Conservation (phyloP, 2,797 vertebrate genomes). For the Chromobotia macracanthus region DNA sequence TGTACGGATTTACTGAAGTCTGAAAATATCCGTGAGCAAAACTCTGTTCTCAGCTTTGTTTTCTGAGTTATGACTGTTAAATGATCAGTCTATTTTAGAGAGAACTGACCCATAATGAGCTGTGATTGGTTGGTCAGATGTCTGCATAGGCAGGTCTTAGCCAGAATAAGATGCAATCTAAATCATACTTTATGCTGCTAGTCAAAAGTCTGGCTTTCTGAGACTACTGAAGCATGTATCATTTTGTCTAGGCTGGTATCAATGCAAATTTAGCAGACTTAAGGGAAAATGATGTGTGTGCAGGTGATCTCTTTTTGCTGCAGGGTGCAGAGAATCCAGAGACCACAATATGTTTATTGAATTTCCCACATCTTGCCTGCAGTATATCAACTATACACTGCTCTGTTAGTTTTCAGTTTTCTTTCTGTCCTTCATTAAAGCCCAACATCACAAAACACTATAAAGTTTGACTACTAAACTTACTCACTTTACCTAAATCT, state of each 20-base stretch:
- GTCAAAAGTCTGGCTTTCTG: neutral
- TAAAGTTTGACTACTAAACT: neutral
- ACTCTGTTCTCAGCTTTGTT: too few species aligned
- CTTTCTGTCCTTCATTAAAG: constrained; percentile 10
- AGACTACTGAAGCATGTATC: neutral
- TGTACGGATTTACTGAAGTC: neutral
- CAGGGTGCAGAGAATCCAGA: constrained; percentile 63
- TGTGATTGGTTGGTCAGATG: neutral
- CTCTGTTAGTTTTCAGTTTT: neutral
- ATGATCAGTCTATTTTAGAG: neutral
- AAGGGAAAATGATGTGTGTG: constrained; percentile 48
- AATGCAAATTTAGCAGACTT: constrained; percentile 17
- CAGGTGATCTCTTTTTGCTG: constrained; percentile 56
- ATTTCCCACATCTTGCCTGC: constrained; percentile 56
- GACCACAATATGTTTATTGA: constrained; percentile 68
- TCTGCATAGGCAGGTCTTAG: neutral
- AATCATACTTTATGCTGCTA: neutral
- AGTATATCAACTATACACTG: constrained; percentile 30
- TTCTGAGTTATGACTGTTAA: too few species aligned
- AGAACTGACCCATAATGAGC: neutral
- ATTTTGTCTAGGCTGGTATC: constrained; percentile 12
- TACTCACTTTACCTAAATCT: neutral
- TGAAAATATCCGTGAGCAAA: too few species aligned
- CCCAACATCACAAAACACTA: neutral
- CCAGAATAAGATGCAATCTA: neutral